Evolutionary conservation across 2,113 vertebrate species (phyloP), one percentile per base, ranked within the genome.

Genomic region (Phoxinus phoxinus): DNA sequence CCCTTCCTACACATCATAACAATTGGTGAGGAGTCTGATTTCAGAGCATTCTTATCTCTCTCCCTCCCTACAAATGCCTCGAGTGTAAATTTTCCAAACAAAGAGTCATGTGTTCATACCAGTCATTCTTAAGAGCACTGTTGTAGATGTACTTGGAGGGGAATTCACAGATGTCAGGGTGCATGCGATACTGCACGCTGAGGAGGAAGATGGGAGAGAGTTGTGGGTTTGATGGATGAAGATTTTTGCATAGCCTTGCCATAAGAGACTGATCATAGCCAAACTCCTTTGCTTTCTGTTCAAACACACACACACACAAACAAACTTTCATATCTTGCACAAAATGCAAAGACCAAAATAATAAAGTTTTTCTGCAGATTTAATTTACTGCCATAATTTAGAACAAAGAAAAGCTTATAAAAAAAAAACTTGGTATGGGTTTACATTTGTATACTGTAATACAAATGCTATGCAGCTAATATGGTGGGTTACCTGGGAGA

Each of bases 151-250:
- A 95, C 15, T 87, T 94, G 72, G 96, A 96, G 1, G 96, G 96
- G 86, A 97, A 97, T 87, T 94, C 90, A 71, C 96, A 96, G 88
- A 97, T 97, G 80, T 96, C 95, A 0, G 96, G 96, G 82, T 97
- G 96, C 96, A 97, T 97, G 63, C 96, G 90, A 89, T 97, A 97
- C 90, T 97, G 96, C 4, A 91, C 4, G 0, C 91, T 94, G 10
- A 97, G 94, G 90, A 96, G 95, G 63, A 96, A 4, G 0, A 96
- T 61, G 0, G 94, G 95, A 48, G 89, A 88, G 3, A 86, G 0
- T 0, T 75, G 88, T 6, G 90, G 0, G 0, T 84, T 90, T n/a
- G 90, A 90, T 25, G 86, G 86, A 7, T 93, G 91, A 58, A 97
- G 90, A 59, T 93, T 91, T 0, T 72, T 91, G 74, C 88, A 95